These are phyloP conservation scores for Leptothorax acervorum DNA, from an alignment of 2,888 invertebrate genomes.

Conservation along the genomic window DNA sequence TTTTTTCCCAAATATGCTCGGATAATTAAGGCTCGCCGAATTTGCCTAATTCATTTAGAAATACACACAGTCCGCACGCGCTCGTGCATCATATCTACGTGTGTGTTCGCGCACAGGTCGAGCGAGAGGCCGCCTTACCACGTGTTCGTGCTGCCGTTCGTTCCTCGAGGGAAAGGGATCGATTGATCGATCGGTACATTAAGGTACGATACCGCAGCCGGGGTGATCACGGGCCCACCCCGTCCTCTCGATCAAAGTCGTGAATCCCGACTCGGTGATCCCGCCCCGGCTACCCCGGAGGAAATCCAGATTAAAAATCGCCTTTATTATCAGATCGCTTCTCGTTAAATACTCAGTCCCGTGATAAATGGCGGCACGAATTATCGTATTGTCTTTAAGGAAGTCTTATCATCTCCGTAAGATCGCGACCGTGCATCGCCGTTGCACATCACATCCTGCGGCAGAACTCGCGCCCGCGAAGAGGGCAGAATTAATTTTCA, in stretches of 20 bases:
- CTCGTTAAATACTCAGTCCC: constrained; percentile 33
- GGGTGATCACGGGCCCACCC: constrained; percentile 56
- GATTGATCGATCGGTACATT: constrained; percentile 74
- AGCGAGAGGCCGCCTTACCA: constrained; percentile 22
- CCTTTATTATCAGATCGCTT: constrained; percentile 43
- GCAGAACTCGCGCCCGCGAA: constrained; percentile 15
- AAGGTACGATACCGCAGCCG: constrained; percentile 54
- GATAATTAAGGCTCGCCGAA: constrained; percentile 61
- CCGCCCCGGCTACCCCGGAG: constrained; percentile 39
- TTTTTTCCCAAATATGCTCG: background rate
- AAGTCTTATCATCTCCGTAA: constrained; percentile 18
- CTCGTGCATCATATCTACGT: background rate
- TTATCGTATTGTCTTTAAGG: constrained; percentile 49
- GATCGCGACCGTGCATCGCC: constrained; percentile 25
- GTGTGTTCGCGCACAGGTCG: constrained; percentile 39
- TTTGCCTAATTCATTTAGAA: constrained; percentile 65
- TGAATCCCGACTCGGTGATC: constrained; percentile 48
- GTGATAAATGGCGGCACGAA: constrained; percentile 59
- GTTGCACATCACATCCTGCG: background rate
- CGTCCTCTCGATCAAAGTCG: constrained; percentile 63
- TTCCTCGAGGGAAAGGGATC: constrained; percentile 56
- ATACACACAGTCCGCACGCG: constrained; percentile 51
- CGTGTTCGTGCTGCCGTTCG: constrained; percentile 48
- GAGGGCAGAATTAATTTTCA: constrained; percentile 43
- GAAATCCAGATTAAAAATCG: constrained; percentile 46